phyloP scores from a whole-genome alignment of 2,113 vertebrate genomes.

The Mionectes macconnelli region DNA sequence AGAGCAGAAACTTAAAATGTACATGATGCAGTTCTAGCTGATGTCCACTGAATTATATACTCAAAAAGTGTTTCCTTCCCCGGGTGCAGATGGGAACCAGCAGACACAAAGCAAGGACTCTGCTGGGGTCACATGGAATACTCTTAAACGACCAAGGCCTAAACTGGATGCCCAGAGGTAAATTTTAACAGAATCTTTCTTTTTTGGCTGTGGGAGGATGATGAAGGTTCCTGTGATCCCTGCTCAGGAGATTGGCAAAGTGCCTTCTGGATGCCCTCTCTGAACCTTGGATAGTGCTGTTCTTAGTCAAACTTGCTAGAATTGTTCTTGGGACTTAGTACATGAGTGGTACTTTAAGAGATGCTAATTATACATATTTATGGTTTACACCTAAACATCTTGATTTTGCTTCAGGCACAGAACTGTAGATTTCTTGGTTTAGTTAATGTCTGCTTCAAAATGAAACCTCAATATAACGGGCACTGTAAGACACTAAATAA shows the following conservation, averaged over 20 bases:
- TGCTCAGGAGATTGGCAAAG: not conserved
- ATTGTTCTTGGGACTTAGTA: not conserved
- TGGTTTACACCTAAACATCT: not conserved
- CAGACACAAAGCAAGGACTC: conserved; percentile 77
- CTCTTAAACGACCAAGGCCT: conserved; percentile 83
- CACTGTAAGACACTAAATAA: not conserved
- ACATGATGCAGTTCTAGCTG: not conserved
- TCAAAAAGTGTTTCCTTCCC: not conserved
- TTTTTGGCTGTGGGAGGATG: not conserved
- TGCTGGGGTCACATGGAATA: conserved; percentile 74
- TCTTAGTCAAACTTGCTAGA: not conserved
- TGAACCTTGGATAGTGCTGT: not conserved
- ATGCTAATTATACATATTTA: not conserved
- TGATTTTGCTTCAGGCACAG: not conserved
- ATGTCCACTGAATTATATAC: not conserved
- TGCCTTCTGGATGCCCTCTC: not conserved
- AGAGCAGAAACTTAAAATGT: not conserved
- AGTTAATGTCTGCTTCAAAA: not conserved
- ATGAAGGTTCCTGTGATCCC: not conserved
- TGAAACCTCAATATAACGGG: not conserved
- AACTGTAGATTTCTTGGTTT: not conserved
- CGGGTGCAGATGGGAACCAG: conserved; percentile 67
- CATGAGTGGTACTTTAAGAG: not conserved
- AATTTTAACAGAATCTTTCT: not conserved
- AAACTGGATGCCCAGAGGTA: conserved; percentile 91